phyloP scores from a whole-genome alignment of 2,797 vertebrate genomes.

The Gambelia wislizenii region DNA sequence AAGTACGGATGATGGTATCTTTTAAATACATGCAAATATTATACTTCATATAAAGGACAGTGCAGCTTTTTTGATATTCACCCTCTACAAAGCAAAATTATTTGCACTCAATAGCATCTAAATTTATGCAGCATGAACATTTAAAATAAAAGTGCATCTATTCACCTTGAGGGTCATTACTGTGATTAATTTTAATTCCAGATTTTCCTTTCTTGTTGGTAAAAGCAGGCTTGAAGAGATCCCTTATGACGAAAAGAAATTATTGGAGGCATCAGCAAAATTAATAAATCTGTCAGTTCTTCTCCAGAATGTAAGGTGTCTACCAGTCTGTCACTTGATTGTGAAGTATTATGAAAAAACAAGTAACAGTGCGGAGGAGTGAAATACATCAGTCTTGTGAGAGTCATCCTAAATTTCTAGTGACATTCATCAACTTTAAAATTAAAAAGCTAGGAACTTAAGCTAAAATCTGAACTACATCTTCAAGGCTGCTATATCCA shows the following conservation, averaged over 20 bases:
- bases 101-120: slow-evolving; percentile 24
- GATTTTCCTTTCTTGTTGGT: slow-evolving; percentile 35
- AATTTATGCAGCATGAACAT: slow-evolving; percentile 48
- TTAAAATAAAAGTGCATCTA: slow-evolving; percentile 49
- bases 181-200: slow-evolving; percentile 57
- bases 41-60: neutral
- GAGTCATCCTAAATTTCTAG: slow-evolving; percentile 40
- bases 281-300: slow-evolving; percentile 49
- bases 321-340: slow-evolving; percentile 45
- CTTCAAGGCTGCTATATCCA: neutral
- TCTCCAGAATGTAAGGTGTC: slow-evolving; percentile 41
- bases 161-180: slow-evolving; percentile 52
- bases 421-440: slow-evolving; percentile 53
- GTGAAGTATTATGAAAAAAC: slow-evolving; percentile 20
- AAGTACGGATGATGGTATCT: slow-evolving; percentile 23
- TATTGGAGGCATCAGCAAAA: slow-evolving; percentile 23
- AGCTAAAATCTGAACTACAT: neutral
- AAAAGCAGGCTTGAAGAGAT: slow-evolving; percentile 37
- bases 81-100: slow-evolving; percentile 23
- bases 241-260: slow-evolving; percentile 23
- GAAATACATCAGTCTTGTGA: slow-evolving; percentile 30
- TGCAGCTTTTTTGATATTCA: neutral
- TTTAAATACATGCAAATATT: slow-evolving; percentile 3
- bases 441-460: slow-evolving; percentile 36
- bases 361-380: slow-evolving; percentile 25